A percentile compares a stretch with the other conserved stretches of the same genome.
Conservation (phyloP, 2,888 invertebrate genomes). For the Parnassius orleans region DNA sequence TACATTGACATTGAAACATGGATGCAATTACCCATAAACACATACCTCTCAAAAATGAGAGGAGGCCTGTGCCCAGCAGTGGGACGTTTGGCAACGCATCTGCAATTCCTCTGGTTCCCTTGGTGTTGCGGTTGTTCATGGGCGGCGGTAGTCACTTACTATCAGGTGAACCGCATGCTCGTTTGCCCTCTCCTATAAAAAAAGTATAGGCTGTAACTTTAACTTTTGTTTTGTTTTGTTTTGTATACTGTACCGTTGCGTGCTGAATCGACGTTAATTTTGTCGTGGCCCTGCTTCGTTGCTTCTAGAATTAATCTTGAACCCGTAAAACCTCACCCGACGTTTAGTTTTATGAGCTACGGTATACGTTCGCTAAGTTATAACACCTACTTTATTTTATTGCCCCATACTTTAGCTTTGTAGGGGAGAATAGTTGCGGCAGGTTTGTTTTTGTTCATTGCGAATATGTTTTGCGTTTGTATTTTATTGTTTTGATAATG, state of each 20-base stretch:
- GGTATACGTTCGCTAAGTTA: neutral
- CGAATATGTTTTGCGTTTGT: neutral
- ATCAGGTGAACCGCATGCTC: no score
- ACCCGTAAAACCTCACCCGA: neutral
- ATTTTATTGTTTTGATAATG: neutral
- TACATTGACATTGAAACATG: no score
- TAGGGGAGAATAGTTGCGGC: neutral
- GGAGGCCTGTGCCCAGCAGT: no score
- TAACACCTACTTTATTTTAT: slow-evolving; percentile 1
- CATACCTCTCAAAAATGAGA: no score
- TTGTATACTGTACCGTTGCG: slow-evolving; percentile 1
- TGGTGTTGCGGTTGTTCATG: no score
- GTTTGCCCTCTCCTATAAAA: no score
- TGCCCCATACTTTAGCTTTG: neutral
- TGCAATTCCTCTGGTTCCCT: no score
- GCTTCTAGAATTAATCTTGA: neutral
- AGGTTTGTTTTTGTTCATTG: neutral
- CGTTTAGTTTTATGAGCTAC: slow-evolving; percentile 2
- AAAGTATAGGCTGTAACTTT: no score
- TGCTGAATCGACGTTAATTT: neutral
- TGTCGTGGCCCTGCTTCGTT: neutral
- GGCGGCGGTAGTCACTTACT: no score
- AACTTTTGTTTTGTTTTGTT: no score
- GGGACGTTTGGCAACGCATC: no score
- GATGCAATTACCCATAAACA: no score